These are phyloP conservation scores for Amiota mariae DNA, from an alignment of 2,888 invertebrate genomes.

Conservation along the genomic window DNA sequence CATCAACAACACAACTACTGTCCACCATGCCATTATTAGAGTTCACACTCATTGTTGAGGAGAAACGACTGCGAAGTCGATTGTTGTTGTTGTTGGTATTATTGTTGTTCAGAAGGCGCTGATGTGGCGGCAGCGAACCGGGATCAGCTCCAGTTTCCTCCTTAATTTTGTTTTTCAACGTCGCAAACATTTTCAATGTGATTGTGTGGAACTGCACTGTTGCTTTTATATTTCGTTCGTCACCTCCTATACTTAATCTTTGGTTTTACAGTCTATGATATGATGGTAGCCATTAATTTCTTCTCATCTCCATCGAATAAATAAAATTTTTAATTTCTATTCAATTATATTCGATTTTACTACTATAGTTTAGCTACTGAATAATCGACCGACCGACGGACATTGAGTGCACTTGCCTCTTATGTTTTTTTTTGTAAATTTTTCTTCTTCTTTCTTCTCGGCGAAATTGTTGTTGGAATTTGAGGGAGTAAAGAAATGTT, in stretches of 20 bases:
- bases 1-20: slow-evolving; percentile 45
- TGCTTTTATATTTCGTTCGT: slow-evolving; percentile 18
- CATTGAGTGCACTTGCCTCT: no score
- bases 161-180: slow-evolving; percentile 90
- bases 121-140: slow-evolving; percentile 48
- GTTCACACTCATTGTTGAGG: slow-evolving; percentile 68
- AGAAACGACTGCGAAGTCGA: slow-evolving; percentile 70
- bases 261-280: neutral
- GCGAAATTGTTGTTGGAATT: no score
- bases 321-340: no score
- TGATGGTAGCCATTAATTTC: no score
- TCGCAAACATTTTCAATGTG: slow-evolving; percentile 86
- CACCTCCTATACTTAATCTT: neutral
- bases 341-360: no score
- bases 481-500: no score
- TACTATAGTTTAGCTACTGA: no score
- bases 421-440: no score
- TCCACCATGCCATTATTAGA: slow-evolving; percentile 62
- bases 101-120: slow-evolving; percentile 45
- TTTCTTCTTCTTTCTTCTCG: no score
- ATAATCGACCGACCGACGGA: no score
- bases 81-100: slow-evolving; percentile 65
- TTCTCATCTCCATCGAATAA: no score
- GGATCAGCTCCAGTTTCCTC: slow-evolving; percentile 89
- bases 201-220: slow-evolving; percentile 38